A percentile compares a stretch with the other conserved stretches of the same genome.
Evolutionary conservation across 1,140 invertebrate species (phyloP).

Genomic region (Oryctes rhinoceros): DNA sequence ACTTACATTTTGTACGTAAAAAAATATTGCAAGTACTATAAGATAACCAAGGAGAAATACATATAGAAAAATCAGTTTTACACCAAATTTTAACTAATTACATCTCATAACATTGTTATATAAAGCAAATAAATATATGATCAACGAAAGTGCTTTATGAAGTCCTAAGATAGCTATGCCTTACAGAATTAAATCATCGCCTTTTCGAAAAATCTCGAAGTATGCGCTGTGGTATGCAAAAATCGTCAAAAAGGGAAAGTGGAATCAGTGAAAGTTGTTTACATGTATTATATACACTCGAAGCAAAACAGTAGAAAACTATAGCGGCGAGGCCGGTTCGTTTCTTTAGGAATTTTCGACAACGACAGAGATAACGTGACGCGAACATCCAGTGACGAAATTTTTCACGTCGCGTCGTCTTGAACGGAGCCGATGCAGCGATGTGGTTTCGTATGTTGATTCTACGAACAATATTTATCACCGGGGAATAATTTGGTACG

Average conservation of each 20-base stretch:
- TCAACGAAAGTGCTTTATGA: too few relatives aligned
- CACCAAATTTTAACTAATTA: too few relatives aligned
- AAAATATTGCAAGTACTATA: too few relatives aligned
- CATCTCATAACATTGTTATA: too few relatives aligned
- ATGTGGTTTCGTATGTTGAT: background rate
- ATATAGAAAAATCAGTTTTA: too few relatives aligned
- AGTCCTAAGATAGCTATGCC: too few relatives aligned
- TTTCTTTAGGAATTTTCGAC: conserved; percentile 22
- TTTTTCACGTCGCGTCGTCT: background rate
- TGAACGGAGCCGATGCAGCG: background rate
- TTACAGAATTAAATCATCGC: background rate
- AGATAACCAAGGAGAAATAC: too few relatives aligned
- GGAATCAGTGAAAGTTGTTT: conserved; percentile 36
- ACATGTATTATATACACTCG: conserved; percentile 30
- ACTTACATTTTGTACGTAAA: too few relatives aligned
- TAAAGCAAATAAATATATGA: too few relatives aligned
- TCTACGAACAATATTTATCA: background rate
- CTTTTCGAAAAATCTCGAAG: conserved; percentile 19
- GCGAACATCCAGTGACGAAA: background rate
- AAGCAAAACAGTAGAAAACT: conserved; percentile 22
- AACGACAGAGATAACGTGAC: conserved; percentile 2
- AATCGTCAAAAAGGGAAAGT: conserved; percentile 34
- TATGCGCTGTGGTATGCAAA: conserved; percentile 29
- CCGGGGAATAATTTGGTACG: too few relatives aligned
- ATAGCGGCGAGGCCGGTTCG: background rate